Evolutionary conservation across 2,888 invertebrate genomes (phyloP).

Genomic region (Leptinotarsa peninsularis): DNA sequence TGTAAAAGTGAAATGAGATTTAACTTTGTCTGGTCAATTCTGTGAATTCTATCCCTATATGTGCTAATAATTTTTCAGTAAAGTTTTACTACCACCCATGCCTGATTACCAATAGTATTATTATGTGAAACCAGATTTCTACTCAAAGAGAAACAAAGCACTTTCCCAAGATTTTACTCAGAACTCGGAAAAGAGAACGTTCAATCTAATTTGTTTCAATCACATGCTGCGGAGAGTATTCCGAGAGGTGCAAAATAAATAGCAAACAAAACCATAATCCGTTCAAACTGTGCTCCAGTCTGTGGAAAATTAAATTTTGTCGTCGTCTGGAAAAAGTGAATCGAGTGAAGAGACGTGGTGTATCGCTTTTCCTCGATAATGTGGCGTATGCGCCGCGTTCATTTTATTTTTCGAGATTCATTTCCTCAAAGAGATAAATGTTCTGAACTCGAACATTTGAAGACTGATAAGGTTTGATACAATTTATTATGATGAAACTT

Average conservation of each 20-base stretch:
- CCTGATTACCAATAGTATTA: not conserved
- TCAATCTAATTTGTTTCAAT: not conserved
- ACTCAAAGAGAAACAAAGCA: not conserved
- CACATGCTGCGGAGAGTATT: not conserved
- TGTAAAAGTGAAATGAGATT: too few relatives aligned
- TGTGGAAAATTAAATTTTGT: constrained; percentile 5
- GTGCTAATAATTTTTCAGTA: too few relatives aligned
- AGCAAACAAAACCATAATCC: constrained; percentile 10
- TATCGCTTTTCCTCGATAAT: not conserved
- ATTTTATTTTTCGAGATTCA: not conserved
- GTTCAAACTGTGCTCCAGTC: not conserved
- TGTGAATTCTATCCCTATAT: too few relatives aligned
- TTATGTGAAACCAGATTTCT: not conserved
- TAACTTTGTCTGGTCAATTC: too few relatives aligned
- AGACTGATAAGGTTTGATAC: too few relatives aligned
- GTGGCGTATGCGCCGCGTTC: not conserved
- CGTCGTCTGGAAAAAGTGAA: constrained; percentile 6
- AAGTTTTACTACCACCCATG: too few relatives aligned
- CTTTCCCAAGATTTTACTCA: not conserved
- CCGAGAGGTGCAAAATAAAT: not conserved
- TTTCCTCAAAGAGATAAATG: too few relatives aligned
- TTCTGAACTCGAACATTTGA: too few relatives aligned
- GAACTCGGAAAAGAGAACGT: not conserved
- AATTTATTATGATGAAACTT: too few relatives aligned
- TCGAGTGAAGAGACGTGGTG: not conserved